Conservation (phyloP, 2,888 invertebrate species). For the Phyto melanocephala region DNA sequence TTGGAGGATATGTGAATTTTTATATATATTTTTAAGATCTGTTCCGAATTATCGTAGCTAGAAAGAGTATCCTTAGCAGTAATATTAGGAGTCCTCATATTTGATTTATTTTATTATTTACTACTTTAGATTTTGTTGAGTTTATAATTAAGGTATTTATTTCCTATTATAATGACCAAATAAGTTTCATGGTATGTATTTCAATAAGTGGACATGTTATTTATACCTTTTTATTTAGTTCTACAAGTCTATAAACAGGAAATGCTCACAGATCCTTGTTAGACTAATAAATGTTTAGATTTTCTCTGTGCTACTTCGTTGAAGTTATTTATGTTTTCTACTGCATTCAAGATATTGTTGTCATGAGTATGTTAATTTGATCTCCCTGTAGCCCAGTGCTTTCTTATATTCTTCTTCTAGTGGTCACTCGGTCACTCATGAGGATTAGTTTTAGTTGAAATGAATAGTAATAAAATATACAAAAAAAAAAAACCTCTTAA, state of each 20-base stretch:
- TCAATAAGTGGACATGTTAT: too few relatives aligned
- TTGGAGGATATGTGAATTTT: too few relatives aligned
- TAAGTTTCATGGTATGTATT: too few relatives aligned
- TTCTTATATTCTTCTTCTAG: constrained; percentile 12
- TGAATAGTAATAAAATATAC: constrained; percentile 12
- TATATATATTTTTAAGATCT: too few relatives aligned
- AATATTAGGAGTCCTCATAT: too few relatives aligned
- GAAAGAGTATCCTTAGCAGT: too few relatives aligned
- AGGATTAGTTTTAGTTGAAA: constrained; percentile 59
- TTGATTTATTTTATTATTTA: too few relatives aligned
- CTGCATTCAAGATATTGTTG: constrained; percentile 47
- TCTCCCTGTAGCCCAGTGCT: neutral
- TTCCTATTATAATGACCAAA: too few relatives aligned
- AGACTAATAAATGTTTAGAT: constrained; percentile 49
- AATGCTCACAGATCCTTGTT: constrained; percentile 36
- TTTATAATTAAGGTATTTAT: too few relatives aligned
- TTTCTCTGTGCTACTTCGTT: constrained; percentile 2
- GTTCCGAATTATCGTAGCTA: too few relatives aligned
- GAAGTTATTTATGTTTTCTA: constrained; percentile 21
- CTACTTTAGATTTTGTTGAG: too few relatives aligned
- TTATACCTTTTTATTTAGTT: too few relatives aligned
- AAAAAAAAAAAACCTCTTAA: constrained; percentile 44
- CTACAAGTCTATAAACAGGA: neutral
- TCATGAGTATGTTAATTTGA: constrained; percentile 21
- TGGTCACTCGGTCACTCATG: constrained; percentile 53